Conservation (phyloP, 2,113 vertebrate genomes). For the Cyprinus carpio region DNA sequence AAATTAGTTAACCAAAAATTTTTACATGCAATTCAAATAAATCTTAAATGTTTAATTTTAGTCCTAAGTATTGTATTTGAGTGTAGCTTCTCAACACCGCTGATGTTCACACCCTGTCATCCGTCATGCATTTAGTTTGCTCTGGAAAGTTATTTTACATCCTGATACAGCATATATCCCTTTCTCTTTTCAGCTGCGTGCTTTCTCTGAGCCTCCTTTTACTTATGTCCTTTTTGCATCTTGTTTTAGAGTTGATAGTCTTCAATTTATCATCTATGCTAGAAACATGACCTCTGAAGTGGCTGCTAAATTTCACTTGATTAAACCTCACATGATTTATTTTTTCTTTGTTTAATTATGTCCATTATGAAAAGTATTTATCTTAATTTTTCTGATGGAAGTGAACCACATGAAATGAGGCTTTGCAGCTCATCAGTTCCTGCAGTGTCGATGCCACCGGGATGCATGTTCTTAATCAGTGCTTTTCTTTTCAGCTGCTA, state of each 20-base stretch:
- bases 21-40: no score
- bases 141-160: background rate
- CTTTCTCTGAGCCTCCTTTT: background rate
- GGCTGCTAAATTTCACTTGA: background rate
- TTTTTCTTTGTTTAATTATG: constrained; percentile 1
- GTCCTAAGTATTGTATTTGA: no score
- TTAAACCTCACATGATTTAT: background rate
- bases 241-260: no score
- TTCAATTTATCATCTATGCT: background rate
- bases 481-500: background rate
- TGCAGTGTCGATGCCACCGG: background rate
- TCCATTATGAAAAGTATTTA: background rate
- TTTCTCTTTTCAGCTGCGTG: background rate
- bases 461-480: background rate
- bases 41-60: no score
- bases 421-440: constrained; percentile 12
- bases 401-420: background rate
- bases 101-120: background rate
- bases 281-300: background rate
- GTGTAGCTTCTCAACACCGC: no score
- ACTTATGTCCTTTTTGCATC: background rate
- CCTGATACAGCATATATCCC: background rate
- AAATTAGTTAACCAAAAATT: no score
- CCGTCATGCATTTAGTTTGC: background rate
- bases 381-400: background rate